phyloP scores from a whole-genome alignment of 2,113 vertebrate genomes.

The Rhinopithecus roxellana region DNA sequence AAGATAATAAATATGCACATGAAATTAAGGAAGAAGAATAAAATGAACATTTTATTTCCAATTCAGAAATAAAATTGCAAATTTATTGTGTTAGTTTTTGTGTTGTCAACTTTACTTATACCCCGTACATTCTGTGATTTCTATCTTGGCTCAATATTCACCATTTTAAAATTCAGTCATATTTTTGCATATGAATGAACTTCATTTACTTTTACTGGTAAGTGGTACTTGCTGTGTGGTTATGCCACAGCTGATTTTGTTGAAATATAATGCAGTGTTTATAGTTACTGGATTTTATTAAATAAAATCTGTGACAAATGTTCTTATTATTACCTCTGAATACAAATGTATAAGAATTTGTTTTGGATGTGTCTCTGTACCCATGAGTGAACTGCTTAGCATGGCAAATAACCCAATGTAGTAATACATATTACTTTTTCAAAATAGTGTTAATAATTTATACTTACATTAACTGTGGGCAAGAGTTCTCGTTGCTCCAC shows the following conservation, averaged over 20 bases:
- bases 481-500: neutral
- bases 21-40: neutral
- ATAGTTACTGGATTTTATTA: neutral
- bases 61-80: too few relatives aligned
- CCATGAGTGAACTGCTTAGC: neutral
- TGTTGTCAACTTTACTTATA: neutral
- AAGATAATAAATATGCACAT: neutral
- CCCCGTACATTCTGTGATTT: neutral
- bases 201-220: neutral
- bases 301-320: neutral
- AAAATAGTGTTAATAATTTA: neutral
- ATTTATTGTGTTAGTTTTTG: neutral
- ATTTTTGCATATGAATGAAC: neutral
- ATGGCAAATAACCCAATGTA: neutral
- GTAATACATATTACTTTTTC: neutral
- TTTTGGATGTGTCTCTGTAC: neutral
- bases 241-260: neutral
- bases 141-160: neutral
- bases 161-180: neutral
- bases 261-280: neutral
- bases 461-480: neutral
- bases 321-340: neutral
- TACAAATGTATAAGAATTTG: neutral
- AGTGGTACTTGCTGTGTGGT: neutral
- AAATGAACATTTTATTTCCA: neutral